A percentile compares a stretch with the other conserved stretches of the same genome.
Evolutionary conservation across 92 coral and sea anemone genomes (phyloP).

Genomic region (Porites rus): DNA sequence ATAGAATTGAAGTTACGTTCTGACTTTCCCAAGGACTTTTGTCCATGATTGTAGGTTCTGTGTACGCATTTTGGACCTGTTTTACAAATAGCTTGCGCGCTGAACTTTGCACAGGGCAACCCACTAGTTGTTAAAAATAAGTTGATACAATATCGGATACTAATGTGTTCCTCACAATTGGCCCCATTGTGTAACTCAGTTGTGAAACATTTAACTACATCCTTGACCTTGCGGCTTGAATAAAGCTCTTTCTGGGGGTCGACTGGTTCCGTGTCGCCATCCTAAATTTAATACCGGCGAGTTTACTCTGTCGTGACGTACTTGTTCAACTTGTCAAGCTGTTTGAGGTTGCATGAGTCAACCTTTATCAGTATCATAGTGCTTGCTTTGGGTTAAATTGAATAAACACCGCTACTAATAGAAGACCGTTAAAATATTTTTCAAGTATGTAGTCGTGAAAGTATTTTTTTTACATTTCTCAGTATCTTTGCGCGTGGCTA

Average conservation of each 20-base stretch:
- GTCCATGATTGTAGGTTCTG: no score
- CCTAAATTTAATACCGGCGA: conserved; percentile 22
- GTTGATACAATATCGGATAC: background rate
- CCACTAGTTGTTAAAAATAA: background rate
- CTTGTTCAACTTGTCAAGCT: conserved; percentile 42
- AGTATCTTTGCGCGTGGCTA: background rate
- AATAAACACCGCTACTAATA: conserved; percentile 17
- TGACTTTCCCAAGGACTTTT: no score
- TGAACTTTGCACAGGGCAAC: no score
- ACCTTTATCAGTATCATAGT: background rate
- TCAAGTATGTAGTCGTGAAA: background rate
- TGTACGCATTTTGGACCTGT: background rate
- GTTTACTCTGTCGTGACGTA: conserved; percentile 42
- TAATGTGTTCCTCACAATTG: conserved; percentile 3
- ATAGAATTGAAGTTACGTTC: no score
- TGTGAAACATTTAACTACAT: background rate
- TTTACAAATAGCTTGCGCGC: no score
- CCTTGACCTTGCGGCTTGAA: conserved; percentile 43
- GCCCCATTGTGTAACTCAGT: conserved; percentile 14
- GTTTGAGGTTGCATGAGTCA: background rate
- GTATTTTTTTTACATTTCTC: background rate
- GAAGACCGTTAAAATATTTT: conserved; percentile 10
- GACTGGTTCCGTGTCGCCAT: conserved; percentile 23
- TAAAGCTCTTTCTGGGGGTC: conserved; percentile 45
- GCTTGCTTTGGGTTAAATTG: conserved; percentile 18